Evolutionary conservation across 2,888 invertebrate genomes (phyloP).

Genomic region (Rhimphoctona megacephalus): DNA sequence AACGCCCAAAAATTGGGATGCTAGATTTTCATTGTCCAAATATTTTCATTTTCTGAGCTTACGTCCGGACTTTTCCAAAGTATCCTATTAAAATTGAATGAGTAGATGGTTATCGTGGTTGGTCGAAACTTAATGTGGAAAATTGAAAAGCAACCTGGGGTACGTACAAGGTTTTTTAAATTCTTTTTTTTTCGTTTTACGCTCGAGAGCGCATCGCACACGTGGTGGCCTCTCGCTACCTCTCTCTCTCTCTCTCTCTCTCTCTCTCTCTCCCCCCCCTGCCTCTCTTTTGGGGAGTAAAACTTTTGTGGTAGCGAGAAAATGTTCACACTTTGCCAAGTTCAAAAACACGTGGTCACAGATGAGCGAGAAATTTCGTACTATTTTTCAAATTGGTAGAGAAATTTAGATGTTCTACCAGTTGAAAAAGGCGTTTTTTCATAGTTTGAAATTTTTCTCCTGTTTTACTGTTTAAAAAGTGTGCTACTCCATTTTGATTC

Average conservation of each 20-base stretch:
- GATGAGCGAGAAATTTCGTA: neutral
- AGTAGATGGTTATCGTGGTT: neutral
- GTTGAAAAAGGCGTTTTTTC: neutral
- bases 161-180: neutral
- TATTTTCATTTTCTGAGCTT: neutral
- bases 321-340: constrained; percentile 27
- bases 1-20: too few species aligned
- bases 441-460: neutral
- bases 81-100: neutral
- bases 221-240: constrained; percentile 1
- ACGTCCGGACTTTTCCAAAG: neutral
- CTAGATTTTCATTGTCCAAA: neutral
- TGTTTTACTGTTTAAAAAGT: too few species aligned
- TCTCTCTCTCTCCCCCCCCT: neutral
- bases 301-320: constrained; percentile 29
- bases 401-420: neutral
- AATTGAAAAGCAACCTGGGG: neutral
- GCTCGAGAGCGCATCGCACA: neutral
- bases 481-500: neutral
- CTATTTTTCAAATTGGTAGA: neutral
- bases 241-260: neutral
- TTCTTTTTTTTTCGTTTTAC: neutral
- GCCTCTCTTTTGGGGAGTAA: neutral
- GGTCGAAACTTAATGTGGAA: neutral
- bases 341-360: constrained; percentile 25